Conservation (phyloP, 2,113 vertebrate genomes). For the Gnathonemus echidnorhynchus region DNA sequence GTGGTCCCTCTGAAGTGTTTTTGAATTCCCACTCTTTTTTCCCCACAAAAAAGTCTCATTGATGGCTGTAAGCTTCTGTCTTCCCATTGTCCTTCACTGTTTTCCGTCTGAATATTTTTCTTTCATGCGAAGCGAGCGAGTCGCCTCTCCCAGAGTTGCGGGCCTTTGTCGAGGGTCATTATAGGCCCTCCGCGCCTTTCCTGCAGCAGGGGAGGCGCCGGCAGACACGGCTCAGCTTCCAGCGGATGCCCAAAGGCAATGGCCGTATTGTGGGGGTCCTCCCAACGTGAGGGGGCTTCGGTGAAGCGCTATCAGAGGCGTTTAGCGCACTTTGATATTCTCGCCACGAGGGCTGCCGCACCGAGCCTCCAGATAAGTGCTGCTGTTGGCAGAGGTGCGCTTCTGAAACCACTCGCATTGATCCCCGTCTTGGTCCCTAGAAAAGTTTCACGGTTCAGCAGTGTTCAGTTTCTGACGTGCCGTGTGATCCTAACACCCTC, state of each 20-base stretch:
- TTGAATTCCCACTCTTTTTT: background rate
- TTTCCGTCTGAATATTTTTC: background rate
- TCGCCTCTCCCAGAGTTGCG: background rate
- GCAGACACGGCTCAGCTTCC: background rate
- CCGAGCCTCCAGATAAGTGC: background rate
- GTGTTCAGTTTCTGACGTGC: background rate
- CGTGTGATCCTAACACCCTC: background rate
- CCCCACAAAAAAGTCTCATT: background rate
- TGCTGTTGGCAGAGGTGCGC: background rate
- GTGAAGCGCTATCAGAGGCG: background rate
- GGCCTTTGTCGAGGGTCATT: background rate
- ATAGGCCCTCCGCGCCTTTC: background rate
- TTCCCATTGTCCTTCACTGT: background rate
- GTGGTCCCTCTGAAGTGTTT: background rate
- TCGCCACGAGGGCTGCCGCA: background rate
- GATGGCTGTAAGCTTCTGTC: background rate
- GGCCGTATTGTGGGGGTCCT: background rate
- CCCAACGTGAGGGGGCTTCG: background rate
- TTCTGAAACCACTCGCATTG: background rate
- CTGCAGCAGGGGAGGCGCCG: background rate
- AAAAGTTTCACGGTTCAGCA: background rate
- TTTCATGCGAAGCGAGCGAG: background rate
- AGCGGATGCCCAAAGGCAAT: background rate
- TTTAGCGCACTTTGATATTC: conserved; percentile 9
- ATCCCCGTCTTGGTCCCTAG: background rate